A percentile compares a stretch with the other conserved stretches of the same genome.
Evolutionary conservation across 2,797 vertebrate genomes (phyloP).

Genomic region (Miichthys miiuy): DNA sequence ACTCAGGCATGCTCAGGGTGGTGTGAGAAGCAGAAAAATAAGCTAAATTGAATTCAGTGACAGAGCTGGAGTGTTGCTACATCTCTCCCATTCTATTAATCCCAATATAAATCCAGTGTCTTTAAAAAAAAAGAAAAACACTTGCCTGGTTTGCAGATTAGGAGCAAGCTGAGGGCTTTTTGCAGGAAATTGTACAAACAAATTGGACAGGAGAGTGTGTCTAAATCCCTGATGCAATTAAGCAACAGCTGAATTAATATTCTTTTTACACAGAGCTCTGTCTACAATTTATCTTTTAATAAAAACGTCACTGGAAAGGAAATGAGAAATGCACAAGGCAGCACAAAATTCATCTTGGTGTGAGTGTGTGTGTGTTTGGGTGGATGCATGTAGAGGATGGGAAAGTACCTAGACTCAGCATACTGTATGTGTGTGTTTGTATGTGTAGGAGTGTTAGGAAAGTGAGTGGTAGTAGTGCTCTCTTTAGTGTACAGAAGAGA

Average conservation of each 20-base stretch:
- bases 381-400: constrained; percentile 6
- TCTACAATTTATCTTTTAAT: constrained; percentile 73
- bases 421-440: constrained; percentile 8
- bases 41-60: constrained; percentile 55
- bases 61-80: constrained; percentile 45
- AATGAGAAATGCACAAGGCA: constrained; percentile 61
- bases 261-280: constrained; percentile 60
- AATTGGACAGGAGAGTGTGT: constrained; percentile 72
- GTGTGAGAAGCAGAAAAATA: constrained; percentile 39
- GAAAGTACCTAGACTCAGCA: constrained; percentile 48
- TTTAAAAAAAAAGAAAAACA: constrained; percentile 39
- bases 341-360: constrained; percentile 50
- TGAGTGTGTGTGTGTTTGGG: constrained; percentile 3
- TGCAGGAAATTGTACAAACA: constrained; percentile 60
- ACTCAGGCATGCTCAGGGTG: constrained; percentile 26
- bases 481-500: constrained; percentile 45
- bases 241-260: constrained; percentile 74
- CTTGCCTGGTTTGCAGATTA: constrained; percentile 70
- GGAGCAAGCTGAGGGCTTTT: constrained; percentile 50
- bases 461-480: constrained; percentile 16
- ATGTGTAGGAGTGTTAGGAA: constrained; percentile 19
- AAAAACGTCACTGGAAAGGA: constrained; percentile 67
- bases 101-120: constrained; percentile 62
- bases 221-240: constrained; percentile 80
- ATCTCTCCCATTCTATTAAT: constrained; percentile 61